Percentiles rank a stretch among this genome's conserved stretches.
phyloP scores from a whole-genome alignment of 2,888 invertebrate genomes.

The Dolomedes plantarius region DNA sequence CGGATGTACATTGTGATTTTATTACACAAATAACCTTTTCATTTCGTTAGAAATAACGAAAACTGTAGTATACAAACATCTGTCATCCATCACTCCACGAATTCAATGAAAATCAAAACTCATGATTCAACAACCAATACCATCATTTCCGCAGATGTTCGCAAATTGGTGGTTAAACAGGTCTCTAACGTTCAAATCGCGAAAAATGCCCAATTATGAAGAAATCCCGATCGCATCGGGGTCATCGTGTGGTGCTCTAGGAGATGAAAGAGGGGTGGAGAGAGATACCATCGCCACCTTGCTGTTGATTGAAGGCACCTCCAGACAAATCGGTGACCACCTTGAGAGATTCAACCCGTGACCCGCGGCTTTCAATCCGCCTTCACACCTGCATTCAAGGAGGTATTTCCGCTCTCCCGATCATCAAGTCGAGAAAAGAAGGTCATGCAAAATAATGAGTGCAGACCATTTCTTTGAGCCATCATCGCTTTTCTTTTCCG shows the following conservation, averaged over 20 bases:
- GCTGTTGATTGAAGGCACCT: background rate
- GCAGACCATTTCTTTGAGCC: background rate
- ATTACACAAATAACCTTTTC: too few relatives aligned
- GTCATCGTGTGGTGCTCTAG: background rate
- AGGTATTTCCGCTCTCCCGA: background rate
- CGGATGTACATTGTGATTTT: too few relatives aligned
- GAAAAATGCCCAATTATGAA: background rate
- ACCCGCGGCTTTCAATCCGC: slow-evolving; percentile 20
- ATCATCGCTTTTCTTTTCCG: too few relatives aligned
- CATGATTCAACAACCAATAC: too few relatives aligned
- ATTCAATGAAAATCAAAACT: too few relatives aligned
- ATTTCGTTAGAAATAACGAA: too few relatives aligned
- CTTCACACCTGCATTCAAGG: slow-evolving; percentile 38
- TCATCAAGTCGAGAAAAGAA: slow-evolving; percentile 1
- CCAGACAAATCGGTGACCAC: slow-evolving; percentile 14
- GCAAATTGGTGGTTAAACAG: background rate
- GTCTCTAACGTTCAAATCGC: background rate
- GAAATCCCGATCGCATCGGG: background rate
- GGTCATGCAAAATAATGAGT: background rate
- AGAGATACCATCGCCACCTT: background rate
- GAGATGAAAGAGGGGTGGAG: background rate
- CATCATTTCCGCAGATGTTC: too few relatives aligned
- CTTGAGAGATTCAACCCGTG: slow-evolving; percentile 35
- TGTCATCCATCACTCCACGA: too few relatives aligned
- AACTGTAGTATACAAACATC: too few relatives aligned